phyloP scores from a whole-genome alignment of 1,140 invertebrate species.

The Zaprionus ornatus region DNA sequence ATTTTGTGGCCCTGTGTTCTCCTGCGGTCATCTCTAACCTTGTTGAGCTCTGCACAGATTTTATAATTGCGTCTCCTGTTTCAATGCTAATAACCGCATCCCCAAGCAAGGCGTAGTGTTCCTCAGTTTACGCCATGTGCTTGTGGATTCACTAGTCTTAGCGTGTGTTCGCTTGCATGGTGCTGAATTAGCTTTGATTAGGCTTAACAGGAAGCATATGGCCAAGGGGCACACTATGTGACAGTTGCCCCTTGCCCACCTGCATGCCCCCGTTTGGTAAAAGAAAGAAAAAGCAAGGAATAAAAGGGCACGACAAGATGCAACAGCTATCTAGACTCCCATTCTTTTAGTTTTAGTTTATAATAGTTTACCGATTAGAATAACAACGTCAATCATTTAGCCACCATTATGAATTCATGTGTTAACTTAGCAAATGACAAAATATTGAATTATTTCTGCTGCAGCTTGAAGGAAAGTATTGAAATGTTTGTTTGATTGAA shows the following conservation, averaged over 20 bases:
- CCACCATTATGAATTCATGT: too few species aligned
- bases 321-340: too few species aligned
- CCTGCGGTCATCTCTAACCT: conserved; percentile 10
- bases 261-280: not conserved
- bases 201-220: conserved; percentile 50
- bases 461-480: too few species aligned
- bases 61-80: conserved; percentile 57
- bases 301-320: too few species aligned
- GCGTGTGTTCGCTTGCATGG: conserved; percentile 21
- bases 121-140: conserved; percentile 46
- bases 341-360: too few species aligned
- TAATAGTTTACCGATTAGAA: too few species aligned
- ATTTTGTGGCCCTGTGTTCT: conserved; percentile 12
- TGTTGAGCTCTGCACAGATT: conserved; percentile 53
- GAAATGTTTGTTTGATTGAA: too few species aligned
- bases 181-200: conserved; percentile 72
- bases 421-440: too few species aligned
- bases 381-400: too few species aligned
- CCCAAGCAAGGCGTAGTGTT: conserved; percentile 13
- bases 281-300: too few species aligned
- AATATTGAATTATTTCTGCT: too few species aligned
- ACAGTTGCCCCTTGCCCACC: not conserved
- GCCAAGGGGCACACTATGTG: too few species aligned
- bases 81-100: conserved; percentile 33
- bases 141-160: not conserved